These are phyloP conservation scores for Tetranychus cinnabarinus DNA, from an alignment of 1,140 invertebrate genomes.

Conservation along the genomic window DNA sequence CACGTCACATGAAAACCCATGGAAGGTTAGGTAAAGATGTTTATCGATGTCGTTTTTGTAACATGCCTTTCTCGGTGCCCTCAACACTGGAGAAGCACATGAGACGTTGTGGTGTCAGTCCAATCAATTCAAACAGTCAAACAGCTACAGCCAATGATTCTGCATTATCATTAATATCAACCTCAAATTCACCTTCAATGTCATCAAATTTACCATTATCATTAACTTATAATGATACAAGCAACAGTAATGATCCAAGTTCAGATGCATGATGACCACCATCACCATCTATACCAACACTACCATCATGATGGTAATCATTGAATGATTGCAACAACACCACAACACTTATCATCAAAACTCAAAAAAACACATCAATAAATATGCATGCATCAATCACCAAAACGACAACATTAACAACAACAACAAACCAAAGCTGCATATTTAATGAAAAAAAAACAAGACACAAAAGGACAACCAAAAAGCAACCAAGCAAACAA, in stretches of 20 bases:
- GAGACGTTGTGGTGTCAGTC: constrained; percentile 96
- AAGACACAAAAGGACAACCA: neutral
- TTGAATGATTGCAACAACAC: too few species aligned
- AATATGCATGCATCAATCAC: too few species aligned
- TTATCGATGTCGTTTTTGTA: constrained; percentile 92
- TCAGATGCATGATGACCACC: too few species aligned
- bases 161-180: neutral
- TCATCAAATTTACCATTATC: too few species aligned
- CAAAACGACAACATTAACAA: too few species aligned
- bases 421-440: neutral
- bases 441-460: neutral
- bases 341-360: too few species aligned
- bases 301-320: too few species aligned
- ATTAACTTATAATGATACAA: too few species aligned
- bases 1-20: constrained; percentile 99
- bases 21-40: constrained; percentile 91
- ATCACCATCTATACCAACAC: too few species aligned
- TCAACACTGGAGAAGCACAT: constrained; percentile 99
- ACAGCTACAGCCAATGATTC: neutral
- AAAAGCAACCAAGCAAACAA: neutral
- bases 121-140: constrained; percentile 23
- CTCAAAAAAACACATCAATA: too few species aligned
- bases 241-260: too few species aligned
- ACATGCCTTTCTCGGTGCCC: constrained; percentile 98
- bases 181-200: too few species aligned